phyloP scores from a whole-genome alignment of 2,797 vertebrate species.

The Rhabdophis nuchalis region DNA sequence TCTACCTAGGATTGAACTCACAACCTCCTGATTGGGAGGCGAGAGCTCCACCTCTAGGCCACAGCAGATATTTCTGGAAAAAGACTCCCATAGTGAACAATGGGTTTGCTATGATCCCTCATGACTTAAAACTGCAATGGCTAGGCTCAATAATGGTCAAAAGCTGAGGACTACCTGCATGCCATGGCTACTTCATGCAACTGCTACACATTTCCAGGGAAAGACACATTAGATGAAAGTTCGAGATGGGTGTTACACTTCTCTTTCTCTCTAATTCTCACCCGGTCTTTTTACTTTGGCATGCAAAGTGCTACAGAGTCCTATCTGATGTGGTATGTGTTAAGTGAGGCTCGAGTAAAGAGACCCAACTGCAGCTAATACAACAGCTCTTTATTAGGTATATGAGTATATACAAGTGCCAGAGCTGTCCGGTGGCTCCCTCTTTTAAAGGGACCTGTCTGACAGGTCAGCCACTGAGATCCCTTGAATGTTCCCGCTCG shows the following conservation, averaged over 20 bases:
- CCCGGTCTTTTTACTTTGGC: neutral
- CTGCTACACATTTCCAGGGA: neutral
- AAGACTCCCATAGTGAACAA: neutral
- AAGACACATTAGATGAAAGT: neutral
- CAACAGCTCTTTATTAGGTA: no score
- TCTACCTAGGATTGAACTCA: no score
- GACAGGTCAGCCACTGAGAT: no score
- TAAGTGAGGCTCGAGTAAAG: no score
- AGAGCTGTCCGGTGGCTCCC: no score
- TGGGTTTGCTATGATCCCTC: neutral
- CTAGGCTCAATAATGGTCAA: neutral
- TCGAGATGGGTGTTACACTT: neutral
- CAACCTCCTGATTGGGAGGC: no score
- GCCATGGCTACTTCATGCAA: neutral
- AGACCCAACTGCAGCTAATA: no score
- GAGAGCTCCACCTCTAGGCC: no score
- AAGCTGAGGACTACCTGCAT: neutral
- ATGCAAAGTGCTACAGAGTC: neutral
- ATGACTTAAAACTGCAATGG: neutral
- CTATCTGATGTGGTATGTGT: neutral
- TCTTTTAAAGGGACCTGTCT: no score
- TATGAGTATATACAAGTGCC: no score
- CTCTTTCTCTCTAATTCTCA: neutral
- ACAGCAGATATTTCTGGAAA: no score
- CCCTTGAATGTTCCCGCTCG: no score